Evolutionary conservation across 2,888 invertebrate genomes (phyloP), one percentile per base, ranked within the genome.

Genomic region (Antitype chi): DNA sequence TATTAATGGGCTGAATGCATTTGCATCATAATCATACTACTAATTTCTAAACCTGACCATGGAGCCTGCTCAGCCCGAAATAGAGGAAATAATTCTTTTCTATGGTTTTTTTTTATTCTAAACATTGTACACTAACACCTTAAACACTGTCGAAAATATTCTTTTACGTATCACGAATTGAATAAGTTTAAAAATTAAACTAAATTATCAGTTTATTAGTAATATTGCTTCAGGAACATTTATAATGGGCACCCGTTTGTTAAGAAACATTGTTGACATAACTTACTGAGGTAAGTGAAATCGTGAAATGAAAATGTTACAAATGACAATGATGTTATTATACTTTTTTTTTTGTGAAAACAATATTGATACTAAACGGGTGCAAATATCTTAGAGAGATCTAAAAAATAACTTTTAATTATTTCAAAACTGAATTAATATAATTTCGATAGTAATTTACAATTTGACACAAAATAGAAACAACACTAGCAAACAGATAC

Each of bases 191-290:
- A 73, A 80, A 84, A 76, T 77, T 74, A 70, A 84, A 77, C 74
- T 77, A 74, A 75, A 81, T 32, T 32, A 80, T 82, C 74, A 86
- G 77, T 73, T 81, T 78, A 85, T 76, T 75, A 80, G 43, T 84
- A 82, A 82, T 86, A 87, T 87, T 84, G 86, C 78, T 87, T 87
- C 82, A 87, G 87, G 87, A 87, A 87, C 87, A 87, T 87, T 77
- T 74, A 66, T 75, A 69, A 63, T 79, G 76, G 52, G 60, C 75
- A 80, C 82, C 85, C 78, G 70, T 86, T 80, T 78, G 32, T 70
- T 74, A 20, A 79, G 72, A 85, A 82, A 80, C 67, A 71, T 74
- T 78, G 6, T 62, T 79, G 38, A 57, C 43, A n/a, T 71, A 72
- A 72, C 59, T 67, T 67, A 74, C 38, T 64, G 38, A 52, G 49